These are phyloP conservation scores for Bombyx mori DNA, from an alignment of 1,140 invertebrate species.

Conservation along the genomic window DNA sequence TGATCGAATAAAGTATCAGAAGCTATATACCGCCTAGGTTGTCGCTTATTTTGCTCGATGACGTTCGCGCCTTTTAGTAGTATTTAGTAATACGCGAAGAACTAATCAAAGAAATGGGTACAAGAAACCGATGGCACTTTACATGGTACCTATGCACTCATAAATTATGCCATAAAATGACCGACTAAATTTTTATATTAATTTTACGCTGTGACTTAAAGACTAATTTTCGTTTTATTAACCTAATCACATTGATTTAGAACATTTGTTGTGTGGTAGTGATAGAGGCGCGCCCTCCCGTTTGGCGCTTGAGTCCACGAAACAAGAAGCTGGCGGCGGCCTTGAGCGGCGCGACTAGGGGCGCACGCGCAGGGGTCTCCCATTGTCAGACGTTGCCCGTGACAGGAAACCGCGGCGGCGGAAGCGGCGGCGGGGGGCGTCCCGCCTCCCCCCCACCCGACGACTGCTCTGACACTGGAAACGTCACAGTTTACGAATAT, in stretches of 20 bases:
- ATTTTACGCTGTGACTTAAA: slow-evolving; percentile 64
- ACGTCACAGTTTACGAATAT: not conserved
- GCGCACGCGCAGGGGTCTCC: slow-evolving; percentile 69
- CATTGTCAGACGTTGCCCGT: slow-evolving; percentile 79
- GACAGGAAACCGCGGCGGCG: slow-evolving; percentile 77
- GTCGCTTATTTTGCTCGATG: slow-evolving; percentile 6
- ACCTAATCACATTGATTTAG: slow-evolving; percentile 69
- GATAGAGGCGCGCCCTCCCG: slow-evolving; percentile 56
- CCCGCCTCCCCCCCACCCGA: slow-evolving; percentile 53
- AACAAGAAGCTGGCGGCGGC: slow-evolving; percentile 73
- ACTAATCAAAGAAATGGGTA: slow-evolving; percentile 52
- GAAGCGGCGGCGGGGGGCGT: slow-evolving; percentile 76
- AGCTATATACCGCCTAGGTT: slow-evolving; percentile 33
- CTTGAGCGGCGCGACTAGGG: slow-evolving; percentile 68
- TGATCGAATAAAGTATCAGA: slow-evolving; percentile 34
- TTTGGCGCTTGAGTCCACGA: slow-evolving; percentile 63
- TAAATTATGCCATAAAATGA: slow-evolving; percentile 66
- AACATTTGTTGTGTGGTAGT: slow-evolving; percentile 69
- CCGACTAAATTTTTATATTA: slow-evolving; percentile 61
- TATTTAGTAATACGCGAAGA: slow-evolving; percentile 13
- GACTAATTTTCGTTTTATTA: slow-evolving; percentile 52
- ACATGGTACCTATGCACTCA: slow-evolving; percentile 54
- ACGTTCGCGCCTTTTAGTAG: not conserved
- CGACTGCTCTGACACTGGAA: slow-evolving; percentile 67
- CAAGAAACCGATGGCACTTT: slow-evolving; percentile 58